Evolutionary conservation across 2,888 invertebrate genomes (phyloP), one percentile per base, ranked within the genome.

Genomic region (Hirudinaria manillensis): DNA sequence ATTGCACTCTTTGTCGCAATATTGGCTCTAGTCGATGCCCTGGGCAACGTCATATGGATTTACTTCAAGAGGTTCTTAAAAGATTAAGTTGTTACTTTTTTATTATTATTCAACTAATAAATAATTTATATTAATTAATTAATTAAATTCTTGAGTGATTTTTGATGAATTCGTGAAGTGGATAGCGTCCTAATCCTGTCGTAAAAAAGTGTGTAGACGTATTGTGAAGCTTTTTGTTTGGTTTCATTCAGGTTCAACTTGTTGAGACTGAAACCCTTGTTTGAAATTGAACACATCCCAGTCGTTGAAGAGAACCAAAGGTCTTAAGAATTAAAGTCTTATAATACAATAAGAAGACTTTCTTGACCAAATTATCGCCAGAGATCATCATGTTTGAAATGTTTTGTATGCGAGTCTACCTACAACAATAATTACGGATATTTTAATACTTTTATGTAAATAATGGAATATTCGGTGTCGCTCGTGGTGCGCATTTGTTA

Each of bases 11-110:
- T 82, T 76, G 78, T 84, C 76, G 79, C 82, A 27, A 76, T 81
- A 19, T 80, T 84, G 24, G 81, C 83, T 36, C 80, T 84, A 29
- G 83, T 83, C 70, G 84, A 84, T 75, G 78, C 83, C 16, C 79
- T 83, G 0, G 81, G 82, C 24, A 81, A 82, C 6, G 83, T 84
- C 6, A 78, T 82, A 55, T 84, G 84, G 84, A 81, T 84, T 27
- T 83, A 83, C 75, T 80, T 83, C 53, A 83, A 83, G 77, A 73
- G 73, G 73, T 73, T 3, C 3, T 13, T 13, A 13, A 16, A 10
- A 19, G 10, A 27, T 27, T 70, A 29, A 13, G 13, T 34, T 34
- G 19, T 70, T 70, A 70, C n/a, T 3, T 38, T 10, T n/a, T 3
- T 19, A 45, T 70, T 70, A 10, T 34, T 7, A 6, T 34, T 34